Conservation (phyloP, 2,113 vertebrate genomes). For the Stigmatopora nigra region DNA sequence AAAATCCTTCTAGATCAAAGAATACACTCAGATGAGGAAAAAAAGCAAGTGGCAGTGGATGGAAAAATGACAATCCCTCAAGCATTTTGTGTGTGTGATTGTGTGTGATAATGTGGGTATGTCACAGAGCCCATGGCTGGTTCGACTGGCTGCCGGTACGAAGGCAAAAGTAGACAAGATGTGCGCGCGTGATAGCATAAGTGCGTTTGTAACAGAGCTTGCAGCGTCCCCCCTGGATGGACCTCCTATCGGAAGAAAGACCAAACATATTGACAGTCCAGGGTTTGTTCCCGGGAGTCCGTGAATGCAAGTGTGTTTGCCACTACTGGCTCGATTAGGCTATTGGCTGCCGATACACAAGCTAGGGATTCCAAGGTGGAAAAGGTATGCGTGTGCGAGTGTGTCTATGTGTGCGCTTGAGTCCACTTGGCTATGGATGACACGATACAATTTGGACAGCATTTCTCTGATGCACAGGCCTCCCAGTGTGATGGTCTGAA, state of each 20-base stretch:
- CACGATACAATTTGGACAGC: constrained; percentile 52
- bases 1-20: constrained; percentile 20
- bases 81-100: constrained; percentile 31
- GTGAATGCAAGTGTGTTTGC: constrained; percentile 44
- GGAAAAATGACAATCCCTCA: constrained; percentile 57
- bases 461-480: constrained; percentile 46
- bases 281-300: constrained; percentile 64
- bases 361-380: constrained; percentile 61
- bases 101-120: constrained; percentile 17
- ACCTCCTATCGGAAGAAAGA: constrained; percentile 65
- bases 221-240: constrained; percentile 69
- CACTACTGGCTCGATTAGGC: constrained; percentile 34
- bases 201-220: constrained; percentile 40
- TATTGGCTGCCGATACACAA: constrained; percentile 63
- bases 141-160: constrained; percentile 42
- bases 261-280: constrained; percentile 74
- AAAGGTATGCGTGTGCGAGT: constrained; percentile 46
- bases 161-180: constrained; percentile 46
- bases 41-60: constrained; percentile 35
- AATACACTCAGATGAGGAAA: constrained; percentile 12
- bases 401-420: constrained; percentile 28
- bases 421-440: constrained; percentile 58
- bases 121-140: constrained; percentile 34
- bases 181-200: constrained; percentile 25
- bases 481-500: constrained; percentile 38